Conservation (phyloP, 2,113 vertebrate species). For the Calonectris borealis region DNA sequence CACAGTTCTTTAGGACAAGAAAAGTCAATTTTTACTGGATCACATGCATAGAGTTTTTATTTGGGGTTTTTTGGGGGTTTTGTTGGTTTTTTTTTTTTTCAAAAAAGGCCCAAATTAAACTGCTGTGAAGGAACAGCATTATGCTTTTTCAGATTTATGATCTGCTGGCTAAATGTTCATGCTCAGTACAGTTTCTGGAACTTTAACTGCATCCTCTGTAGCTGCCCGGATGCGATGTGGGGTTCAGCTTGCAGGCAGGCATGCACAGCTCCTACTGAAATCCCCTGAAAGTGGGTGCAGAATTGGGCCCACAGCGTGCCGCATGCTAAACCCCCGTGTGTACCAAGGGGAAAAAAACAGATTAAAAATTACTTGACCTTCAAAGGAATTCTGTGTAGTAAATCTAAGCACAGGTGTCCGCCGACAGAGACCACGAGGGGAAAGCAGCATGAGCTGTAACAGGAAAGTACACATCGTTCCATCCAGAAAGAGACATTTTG, state of each 20-base stretch:
- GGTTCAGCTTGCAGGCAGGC: not conserved
- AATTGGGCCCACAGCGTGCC: not conserved
- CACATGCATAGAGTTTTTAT: rapidly evolving
- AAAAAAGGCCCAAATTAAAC: not conserved
- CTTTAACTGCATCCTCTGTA: not conserved
- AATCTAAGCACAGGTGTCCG: not conserved
- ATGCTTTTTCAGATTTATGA: not conserved
- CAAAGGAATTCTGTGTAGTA: not conserved
- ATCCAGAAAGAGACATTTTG: not conserved
- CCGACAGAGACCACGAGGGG: not conserved
- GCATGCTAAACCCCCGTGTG: not conserved
- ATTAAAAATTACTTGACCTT: not conserved
- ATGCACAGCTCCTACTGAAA: not conserved
- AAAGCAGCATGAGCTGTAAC: not conserved
- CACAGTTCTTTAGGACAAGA: not conserved
- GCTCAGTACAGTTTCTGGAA: not conserved
- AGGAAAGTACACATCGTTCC: not conserved
- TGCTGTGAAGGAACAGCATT: not conserved
- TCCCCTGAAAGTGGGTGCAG: not conserved
- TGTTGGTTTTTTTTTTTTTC: not conserved
- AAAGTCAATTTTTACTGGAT: not conserved
- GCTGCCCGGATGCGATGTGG: not conserved
- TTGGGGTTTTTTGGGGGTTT: not conserved
- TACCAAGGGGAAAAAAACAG: not conserved
- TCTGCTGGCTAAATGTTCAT: not conserved